Evolutionary conservation across 2,888 invertebrate genomes (phyloP).

Genomic region (Drosophila lutescens): DNA sequence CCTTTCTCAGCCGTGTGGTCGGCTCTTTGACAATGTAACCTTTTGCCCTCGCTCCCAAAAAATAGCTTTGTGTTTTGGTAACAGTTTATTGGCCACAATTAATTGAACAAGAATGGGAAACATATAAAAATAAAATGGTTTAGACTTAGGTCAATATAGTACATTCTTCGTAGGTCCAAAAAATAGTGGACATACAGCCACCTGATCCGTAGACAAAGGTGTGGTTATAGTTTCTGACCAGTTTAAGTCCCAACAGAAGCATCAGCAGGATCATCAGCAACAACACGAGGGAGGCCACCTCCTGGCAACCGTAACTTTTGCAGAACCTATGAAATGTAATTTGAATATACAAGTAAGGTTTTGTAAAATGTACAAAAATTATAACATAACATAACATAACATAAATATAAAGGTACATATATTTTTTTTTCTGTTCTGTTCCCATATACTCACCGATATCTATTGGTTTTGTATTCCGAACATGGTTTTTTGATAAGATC

Average conservation of each 20-base stretch:
- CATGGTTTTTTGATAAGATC: no score
- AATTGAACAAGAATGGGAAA: conserved; percentile 4
- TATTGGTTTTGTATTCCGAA: no score
- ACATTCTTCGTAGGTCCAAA: conserved; percentile 47
- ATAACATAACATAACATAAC: no score
- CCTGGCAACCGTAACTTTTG: not conserved
- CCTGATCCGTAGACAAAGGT: conserved; percentile 48
- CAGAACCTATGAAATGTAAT: conserved; percentile 14
- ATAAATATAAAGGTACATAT: no score
- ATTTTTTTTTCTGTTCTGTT: no score
- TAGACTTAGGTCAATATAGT: conserved; percentile 17
- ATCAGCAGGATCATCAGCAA: not conserved
- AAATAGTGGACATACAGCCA: conserved; percentile 36
- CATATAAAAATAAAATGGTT: not conserved
- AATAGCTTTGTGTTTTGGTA: not conserved
- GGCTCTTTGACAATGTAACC: conserved; percentile 33
- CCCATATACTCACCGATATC: not conserved
- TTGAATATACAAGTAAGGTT: no score
- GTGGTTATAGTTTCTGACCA: conserved; percentile 50
- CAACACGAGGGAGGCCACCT: not conserved
- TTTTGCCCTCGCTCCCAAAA: conserved; percentile 6
- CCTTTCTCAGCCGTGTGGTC: conserved; percentile 6
- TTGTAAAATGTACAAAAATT: no score
- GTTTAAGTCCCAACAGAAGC: conserved; percentile 12
- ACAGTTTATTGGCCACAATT: conserved; percentile 13